A percentile compares a stretch with the other conserved stretches of the same genome.
Conservation (phyloP, 2,113 vertebrate genomes). For the Erythrolamprus reginae region DNA sequence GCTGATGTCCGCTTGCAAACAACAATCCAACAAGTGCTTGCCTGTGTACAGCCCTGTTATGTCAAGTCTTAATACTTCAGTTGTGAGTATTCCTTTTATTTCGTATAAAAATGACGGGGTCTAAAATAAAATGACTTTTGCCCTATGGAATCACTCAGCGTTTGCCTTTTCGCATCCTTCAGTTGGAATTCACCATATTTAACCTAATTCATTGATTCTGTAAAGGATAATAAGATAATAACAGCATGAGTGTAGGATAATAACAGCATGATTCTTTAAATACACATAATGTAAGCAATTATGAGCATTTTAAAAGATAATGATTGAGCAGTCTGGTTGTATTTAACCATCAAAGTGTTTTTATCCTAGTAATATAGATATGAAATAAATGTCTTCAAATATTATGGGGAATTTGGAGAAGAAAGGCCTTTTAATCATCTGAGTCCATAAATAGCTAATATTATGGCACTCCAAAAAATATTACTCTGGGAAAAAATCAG, state of each 20-base stretch:
- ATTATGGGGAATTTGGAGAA: neutral
- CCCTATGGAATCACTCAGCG: neutral
- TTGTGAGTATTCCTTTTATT: conserved; percentile 72
- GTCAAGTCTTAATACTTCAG: conserved; percentile 96
- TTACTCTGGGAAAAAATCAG: neutral
- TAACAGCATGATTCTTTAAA: neutral
- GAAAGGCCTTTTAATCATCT: neutral
- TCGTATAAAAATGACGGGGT: neutral
- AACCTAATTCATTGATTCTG: neutral
- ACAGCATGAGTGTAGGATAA: no score
- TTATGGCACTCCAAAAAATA: neutral
- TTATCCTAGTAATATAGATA: neutral
- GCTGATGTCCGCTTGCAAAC: conserved; percentile 91
- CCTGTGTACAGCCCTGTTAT: conserved; percentile 84
- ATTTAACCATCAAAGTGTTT: neutral
- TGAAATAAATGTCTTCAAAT: neutral
- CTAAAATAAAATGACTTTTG: neutral
- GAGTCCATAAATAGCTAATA: neutral
- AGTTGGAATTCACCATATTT: neutral
- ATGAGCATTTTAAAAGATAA: neutral
- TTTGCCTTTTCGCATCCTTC: neutral
- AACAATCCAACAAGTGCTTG: conserved; percentile 83
- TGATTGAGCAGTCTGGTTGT: neutral
- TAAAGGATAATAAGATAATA: neutral
- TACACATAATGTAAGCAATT: neutral